Evolutionary conservation across 1,140 invertebrate species (phyloP).

Genomic region (Apocrypta bakeri): DNA sequence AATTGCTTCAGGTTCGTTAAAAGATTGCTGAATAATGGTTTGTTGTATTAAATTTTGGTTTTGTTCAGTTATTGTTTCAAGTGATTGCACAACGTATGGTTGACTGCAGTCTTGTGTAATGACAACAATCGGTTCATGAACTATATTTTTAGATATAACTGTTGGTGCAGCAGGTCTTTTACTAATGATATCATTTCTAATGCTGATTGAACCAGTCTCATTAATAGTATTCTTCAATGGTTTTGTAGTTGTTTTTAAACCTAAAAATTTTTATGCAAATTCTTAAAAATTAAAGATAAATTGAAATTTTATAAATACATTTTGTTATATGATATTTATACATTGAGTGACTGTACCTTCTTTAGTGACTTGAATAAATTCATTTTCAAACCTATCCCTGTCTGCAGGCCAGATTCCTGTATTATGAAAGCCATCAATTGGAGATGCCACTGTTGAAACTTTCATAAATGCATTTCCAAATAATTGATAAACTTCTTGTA

Average conservation of each 20-base stretch:
- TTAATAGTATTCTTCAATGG: background rate
- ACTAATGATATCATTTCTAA: background rate
- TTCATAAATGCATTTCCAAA: conserved; percentile 60
- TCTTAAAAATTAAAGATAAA: background rate
- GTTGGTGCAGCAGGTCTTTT: background rate
- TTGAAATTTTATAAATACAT: too few relatives aligned
- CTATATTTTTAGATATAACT: background rate
- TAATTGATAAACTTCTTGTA: conserved; percentile 59
- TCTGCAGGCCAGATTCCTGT: conserved; percentile 63
- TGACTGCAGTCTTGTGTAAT: background rate
- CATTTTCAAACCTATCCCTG: conserved; percentile 52
- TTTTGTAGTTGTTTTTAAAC: background rate
- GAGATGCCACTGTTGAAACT: conserved; percentile 60
- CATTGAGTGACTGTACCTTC: too few relatives aligned
- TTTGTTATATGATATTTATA: too few relatives aligned
- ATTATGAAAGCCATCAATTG: conserved; percentile 61
- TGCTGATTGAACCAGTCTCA: background rate
- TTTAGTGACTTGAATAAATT: background rate
- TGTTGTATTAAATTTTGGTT: background rate
- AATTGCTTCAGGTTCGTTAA: background rate
- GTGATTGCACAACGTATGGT: background rate
- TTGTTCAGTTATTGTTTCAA: background rate
- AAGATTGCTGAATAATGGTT: background rate
- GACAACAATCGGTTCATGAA: background rate
- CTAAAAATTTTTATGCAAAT: background rate